Base-by-base conservation (phyloP, 1,140 invertebrate species). In the Ruditapes philippinarum region DNA sequence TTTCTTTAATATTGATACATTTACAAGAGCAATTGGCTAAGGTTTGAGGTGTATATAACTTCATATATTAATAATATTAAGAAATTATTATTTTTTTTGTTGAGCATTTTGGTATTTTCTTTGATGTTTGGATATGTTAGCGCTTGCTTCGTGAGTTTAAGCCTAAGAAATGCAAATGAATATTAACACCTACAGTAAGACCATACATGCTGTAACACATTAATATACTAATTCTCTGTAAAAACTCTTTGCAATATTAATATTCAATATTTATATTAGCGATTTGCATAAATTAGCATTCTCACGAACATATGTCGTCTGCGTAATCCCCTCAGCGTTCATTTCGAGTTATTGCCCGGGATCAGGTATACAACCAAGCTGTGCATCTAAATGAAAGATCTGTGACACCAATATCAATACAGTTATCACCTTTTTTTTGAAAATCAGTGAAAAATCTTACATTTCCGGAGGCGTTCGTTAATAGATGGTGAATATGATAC, bases 261-360 rank as follows among this genome's bases (percentile, higher is more conserved):
- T 54, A 78, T 51, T 45, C 45, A 78, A 54, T 78, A 54, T 70
- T 70, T 70, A 70, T 70, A 70, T 38, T 19, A 33, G 3, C 33
- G 65, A 70, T 70, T 70, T 70, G 65, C 65, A 70, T 70, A 38
- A 70, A 70, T 70, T 70, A 70, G 14, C 65, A 70, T 36, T 70
- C 19, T 38, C 36, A 70, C 9, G 3, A 33, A 70, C 65, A 70
- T 25, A 36, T 70, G 65, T 40, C 33, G 36, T n/a, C n/a, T n/a
- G 17, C 33, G 4, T 70, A 70, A 70, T 70, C 65, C 33, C 17
- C 7, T 70, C 36, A 40, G 7, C 1, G 19, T 62, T 70, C 28
- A 38, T 70, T 70, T 9, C 33, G 31, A 14, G 3, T 38, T 33
- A 70, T 19, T 70, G 65, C 4, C 65, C 65, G 33, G 33, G 28